A percentile compares a stretch with the other conserved stretches of the same genome.
Evolutionary conservation across 2,888 invertebrate species (phyloP).

Genomic region (Ornithoptera priamus): DNA sequence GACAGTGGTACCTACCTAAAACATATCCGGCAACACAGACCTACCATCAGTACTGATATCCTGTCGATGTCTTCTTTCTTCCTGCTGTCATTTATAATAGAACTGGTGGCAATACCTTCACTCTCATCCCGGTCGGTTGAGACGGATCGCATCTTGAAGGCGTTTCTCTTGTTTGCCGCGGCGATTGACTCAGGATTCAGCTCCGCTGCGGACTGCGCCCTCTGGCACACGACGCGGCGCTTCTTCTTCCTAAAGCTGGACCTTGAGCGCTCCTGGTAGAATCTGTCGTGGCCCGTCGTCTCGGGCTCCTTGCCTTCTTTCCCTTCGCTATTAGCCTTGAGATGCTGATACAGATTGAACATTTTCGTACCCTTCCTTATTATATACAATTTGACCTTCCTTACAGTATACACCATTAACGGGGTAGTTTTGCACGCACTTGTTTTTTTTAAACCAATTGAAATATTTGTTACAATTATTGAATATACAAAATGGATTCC

Average conservation of each 20-base stretch:
- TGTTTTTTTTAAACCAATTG: too few relatives aligned
- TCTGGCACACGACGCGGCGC: constrained; percentile 79
- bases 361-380: constrained; percentile 67
- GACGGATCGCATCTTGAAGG: constrained; percentile 82
- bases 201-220: constrained; percentile 85
- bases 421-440: too few relatives aligned
- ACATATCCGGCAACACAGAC: too few relatives aligned
- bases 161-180: constrained; percentile 82
- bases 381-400: constrained; percentile 45
- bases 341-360: constrained; percentile 88
- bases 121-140: constrained; percentile 83
- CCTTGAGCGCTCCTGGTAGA: constrained; percentile 84
- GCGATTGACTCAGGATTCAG: constrained; percentile 82
- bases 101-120: constrained; percentile 54
- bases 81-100: too few relatives aligned
- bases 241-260: constrained; percentile 76
- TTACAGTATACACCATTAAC: constrained; percentile 52
- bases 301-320: constrained; percentile 78
- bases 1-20: too few relatives aligned
- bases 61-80: too few relatives aligned
- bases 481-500: too few relatives aligned
- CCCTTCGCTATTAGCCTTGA: constrained; percentile 80
- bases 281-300: constrained; percentile 90
- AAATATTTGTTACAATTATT: too few relatives aligned
- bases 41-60: too few relatives aligned